These are phyloP conservation scores for Nerophis lumbriciformis DNA, from an alignment of 2,113 vertebrate species.

Conservation along the genomic window DNA sequence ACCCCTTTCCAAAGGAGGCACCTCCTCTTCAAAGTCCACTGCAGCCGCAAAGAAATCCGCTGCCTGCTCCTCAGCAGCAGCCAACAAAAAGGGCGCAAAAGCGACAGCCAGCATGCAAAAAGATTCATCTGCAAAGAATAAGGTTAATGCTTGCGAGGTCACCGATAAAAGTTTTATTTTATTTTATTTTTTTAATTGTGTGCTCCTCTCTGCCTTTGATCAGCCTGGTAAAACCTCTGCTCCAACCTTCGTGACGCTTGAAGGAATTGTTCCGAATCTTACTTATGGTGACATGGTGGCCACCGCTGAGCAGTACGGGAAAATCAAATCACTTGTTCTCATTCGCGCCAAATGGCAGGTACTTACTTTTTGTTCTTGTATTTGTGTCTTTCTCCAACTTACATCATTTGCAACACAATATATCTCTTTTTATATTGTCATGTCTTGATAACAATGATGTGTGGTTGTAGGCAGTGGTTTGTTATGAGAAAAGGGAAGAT, in stretches of 20 bases:
- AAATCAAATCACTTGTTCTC: slow-evolving; percentile 34
- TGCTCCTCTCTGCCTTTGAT: background rate
- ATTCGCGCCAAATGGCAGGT: slow-evolving; percentile 29
- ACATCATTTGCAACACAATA: no score
- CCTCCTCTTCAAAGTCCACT: background rate
- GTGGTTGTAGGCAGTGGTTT: slow-evolving; percentile 48
- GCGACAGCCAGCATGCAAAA: background rate
- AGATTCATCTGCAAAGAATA: slow-evolving; percentile 4
- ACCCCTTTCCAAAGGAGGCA: slow-evolving; percentile 14
- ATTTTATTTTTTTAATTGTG: background rate
- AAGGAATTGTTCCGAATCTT: background rate
- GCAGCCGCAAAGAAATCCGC: background rate
- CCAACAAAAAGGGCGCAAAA: slow-evolving; percentile 10
- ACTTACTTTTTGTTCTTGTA: background rate
- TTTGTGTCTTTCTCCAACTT: background rate
- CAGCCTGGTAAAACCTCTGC: slow-evolving; percentile 5
- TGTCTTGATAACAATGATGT: background rate
- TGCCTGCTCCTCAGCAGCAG: background rate
- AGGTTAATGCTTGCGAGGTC: slow-evolving; percentile 10
- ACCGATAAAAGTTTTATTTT: background rate
- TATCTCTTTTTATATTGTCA: no score
- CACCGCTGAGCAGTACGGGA: slow-evolving; percentile 25
- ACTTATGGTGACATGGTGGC: slow-evolving; percentile 15
- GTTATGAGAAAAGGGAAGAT: slow-evolving; percentile 60
- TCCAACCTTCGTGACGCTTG: slow-evolving; percentile 28